These are phyloP conservation scores for Elachura formosa DNA, from an alignment of 2,113 vertebrate species.

Conservation along the genomic window DNA sequence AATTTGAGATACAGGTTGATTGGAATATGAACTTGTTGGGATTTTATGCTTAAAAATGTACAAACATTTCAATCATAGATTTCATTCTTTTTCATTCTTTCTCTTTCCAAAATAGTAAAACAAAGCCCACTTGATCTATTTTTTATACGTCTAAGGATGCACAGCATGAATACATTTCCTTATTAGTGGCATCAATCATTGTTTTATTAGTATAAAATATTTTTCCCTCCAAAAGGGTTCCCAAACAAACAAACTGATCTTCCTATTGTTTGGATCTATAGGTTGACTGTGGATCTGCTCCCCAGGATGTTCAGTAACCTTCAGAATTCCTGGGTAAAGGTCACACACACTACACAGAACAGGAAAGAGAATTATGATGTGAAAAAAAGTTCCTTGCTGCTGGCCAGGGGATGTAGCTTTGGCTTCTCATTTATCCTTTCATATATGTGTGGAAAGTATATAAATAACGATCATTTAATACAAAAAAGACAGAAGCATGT, in stretches of 20 bases:
- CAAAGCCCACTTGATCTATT: neutral
- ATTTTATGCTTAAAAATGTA: conserved; percentile 55
- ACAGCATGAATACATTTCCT: neutral
- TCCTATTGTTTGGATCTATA: neutral
- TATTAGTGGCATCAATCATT: neutral
- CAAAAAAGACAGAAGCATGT: neutral
- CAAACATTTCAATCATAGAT: conserved; percentile 27
- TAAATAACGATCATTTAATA: neutral
- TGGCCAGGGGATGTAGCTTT: neutral
- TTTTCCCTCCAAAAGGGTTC: neutral
- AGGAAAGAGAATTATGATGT: neutral
- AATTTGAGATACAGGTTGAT: conserved; percentile 32
- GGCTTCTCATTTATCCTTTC: neutral
- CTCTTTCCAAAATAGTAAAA: neutral
- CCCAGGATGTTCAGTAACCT: neutral
- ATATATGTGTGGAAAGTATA: neutral
- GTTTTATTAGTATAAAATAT: neutral
- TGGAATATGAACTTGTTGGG: neutral
- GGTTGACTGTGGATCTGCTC: neutral
- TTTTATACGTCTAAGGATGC: neutral
- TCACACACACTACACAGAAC: neutral
- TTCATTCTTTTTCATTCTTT: neutral
- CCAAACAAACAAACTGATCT: neutral
- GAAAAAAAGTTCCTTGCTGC: neutral
- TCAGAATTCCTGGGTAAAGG: neutral